Percentiles rank a stretch among this genome's conserved stretches.
These are phyloP conservation scores for Melipona beecheii DNA, from an alignment of 2,888 invertebrate genomes.

Conservation along the genomic window DNA sequence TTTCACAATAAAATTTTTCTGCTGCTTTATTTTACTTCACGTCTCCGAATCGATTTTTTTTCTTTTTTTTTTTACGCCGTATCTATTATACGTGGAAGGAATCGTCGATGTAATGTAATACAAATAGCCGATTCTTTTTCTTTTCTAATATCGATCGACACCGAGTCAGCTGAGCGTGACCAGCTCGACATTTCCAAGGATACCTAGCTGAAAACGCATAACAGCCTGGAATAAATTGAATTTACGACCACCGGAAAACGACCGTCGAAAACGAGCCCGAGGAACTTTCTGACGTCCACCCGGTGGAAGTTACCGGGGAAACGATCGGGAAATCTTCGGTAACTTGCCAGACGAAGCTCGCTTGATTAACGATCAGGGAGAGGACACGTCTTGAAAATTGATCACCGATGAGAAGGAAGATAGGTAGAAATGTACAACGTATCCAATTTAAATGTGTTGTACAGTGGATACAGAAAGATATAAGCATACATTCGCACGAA, in stretches of 20 bases:
- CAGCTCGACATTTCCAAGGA: slow-evolving; percentile 60
- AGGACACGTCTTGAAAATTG: not conserved
- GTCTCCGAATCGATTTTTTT: too few species aligned
- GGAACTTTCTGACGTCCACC: not conserved
- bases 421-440: not conserved
- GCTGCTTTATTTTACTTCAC: too few species aligned
- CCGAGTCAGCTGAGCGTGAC: slow-evolving; percentile 55
- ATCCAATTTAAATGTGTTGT: not conserved
- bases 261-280: slow-evolving; percentile 27
- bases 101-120: slow-evolving; percentile 20
- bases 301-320: not conserved
- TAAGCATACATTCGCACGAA: too few species aligned
- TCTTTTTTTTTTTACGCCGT: not conserved
- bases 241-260: slow-evolving; percentile 39
- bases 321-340: not conserved
- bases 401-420: not conserved
- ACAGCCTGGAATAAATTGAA: slow-evolving; percentile 39
- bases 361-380: not conserved
- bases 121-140: slow-evolving; percentile 29
- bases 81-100: not conserved
- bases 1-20: too few species aligned
- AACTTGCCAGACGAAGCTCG: not conserved
- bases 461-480: too few species aligned
- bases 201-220: slow-evolving; percentile 42
- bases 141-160: slow-evolving; percentile 45